Base-by-base conservation (phyloP, 1,140 invertebrate species). In the Drosophila mauritiana region DNA sequence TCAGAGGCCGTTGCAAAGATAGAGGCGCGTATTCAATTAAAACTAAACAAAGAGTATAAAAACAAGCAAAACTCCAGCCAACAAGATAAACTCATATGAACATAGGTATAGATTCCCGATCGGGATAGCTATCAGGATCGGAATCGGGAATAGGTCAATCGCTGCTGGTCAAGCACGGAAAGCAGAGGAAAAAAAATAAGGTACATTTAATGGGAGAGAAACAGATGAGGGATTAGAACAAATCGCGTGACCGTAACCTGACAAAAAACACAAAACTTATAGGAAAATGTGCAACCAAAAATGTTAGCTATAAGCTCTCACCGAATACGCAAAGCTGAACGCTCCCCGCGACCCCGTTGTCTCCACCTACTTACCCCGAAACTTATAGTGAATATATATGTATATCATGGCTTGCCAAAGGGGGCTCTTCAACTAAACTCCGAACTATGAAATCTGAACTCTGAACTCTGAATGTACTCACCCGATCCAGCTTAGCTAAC, bases 221-320 rank as follows among this genome's bases (percentile, higher is more conserved):
- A 63, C 52, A 49, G 58, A 58, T 42, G 55, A 64, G 58, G 46
- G 39, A 61, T 45, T 45, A 72, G 57, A 76, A 72, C 68, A 77
- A 78, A 86, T 88, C 74, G 82, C 73, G 76, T 76, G 85, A 86
- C 82, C 62, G 73, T 68, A 88, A 78, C 73, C 72, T 74, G 72
- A 74, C 8, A 49, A 64, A 65, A 85, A 59, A 64, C 65, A 22
- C 48, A 55, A 70, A 82, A 54, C 39, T 58, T 80, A 70, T 61
- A 54, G 42, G 53, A 78, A 64, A 59, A 58, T 73, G 65, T 73
- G 45, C 54, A 74, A 73, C 40, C 46, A 75, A 56, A 74, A 56
- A 78, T 75, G 61, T 75, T 86, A 88, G 75, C 58, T 79, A 15
- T 88, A 88, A 86, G 79, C 54, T 61, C 48, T 84, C 68, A 75